These are phyloP conservation scores for Drosophila repletoides DNA, from an alignment of 1,140 invertebrate genomes.

Conservation along the genomic window DNA sequence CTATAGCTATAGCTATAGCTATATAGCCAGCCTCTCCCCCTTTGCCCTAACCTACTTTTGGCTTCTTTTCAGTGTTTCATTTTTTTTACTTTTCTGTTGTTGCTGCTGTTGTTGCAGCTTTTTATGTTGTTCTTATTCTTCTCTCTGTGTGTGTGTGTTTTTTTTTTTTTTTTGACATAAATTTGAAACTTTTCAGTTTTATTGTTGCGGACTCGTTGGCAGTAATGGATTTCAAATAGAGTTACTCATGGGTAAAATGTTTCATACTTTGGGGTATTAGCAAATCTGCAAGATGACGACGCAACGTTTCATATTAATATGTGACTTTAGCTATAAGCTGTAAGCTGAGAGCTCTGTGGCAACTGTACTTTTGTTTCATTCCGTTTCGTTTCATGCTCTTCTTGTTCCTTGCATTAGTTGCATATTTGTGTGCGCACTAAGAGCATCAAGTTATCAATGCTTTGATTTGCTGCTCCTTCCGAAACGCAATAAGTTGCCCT, in stretches of 20 bases:
- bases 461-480: neutral
- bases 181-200: slow-evolving; percentile 80
- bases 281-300: slow-evolving; percentile 62
- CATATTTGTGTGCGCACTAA: too few species aligned
- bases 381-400: slow-evolving; percentile 1
- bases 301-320: slow-evolving; percentile 54
- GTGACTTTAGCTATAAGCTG: slow-evolving; percentile 23
- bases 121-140: slow-evolving; percentile 14
- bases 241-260: slow-evolving; percentile 80
- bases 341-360: too few species aligned
- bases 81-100: slow-evolving; percentile 36
- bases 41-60: slow-evolving; percentile 61
- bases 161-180: slow-evolving; percentile 64
- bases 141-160: slow-evolving; percentile 8
- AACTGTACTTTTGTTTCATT: slow-evolving; percentile 25
- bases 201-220: slow-evolving; percentile 78
- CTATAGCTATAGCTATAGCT: slow-evolving; percentile 6
- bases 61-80: slow-evolving; percentile 60
- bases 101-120: slow-evolving; percentile 4
- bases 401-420: too few species aligned
- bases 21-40: neutral
- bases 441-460: too few species aligned
- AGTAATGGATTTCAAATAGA: slow-evolving; percentile 80
- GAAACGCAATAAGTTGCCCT: too few species aligned
- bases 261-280: slow-evolving; percentile 78